Base-by-base conservation (phyloP, 2,797 vertebrate species). In the Poliocrania exsul region DNA sequence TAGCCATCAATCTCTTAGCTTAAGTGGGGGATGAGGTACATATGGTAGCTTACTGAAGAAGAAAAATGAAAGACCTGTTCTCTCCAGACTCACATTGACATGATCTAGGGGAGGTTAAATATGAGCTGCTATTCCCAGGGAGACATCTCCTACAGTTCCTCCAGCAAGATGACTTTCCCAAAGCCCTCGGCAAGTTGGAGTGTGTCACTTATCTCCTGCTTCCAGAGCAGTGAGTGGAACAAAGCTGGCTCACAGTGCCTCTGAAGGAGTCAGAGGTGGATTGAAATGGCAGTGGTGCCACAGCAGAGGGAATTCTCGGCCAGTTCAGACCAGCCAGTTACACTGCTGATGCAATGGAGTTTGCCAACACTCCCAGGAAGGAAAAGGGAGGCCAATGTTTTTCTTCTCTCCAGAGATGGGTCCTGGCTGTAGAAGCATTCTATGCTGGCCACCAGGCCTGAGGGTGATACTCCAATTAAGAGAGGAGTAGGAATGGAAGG, bases 1-100 rank as follows among this genome's bases (percentile, higher is more conserved):
- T 97, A 96, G 87, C 91, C 90, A 97, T 97, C 96, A 96, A 96
- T 98, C 97, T 97, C 92, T 77, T 94, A 81, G 91, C 85, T 94
- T 95, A 97, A 98, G 88, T 83, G 69, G 95, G 91, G 94, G 93
- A 97, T 95, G 92, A 82, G 92, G 96, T 97, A 88, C 95, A 94
- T 98, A 97, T 97, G 97, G 96, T 96, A 92, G 86, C 95, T 94
- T 86, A 86, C 77, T 3, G 81, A 94, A 92, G 90, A 96, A 97
- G 95, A 97, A 95, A 97, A 98, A 97, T 94, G 96, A 97, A 95
- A 94, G 96, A 95, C 83, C 95, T 82, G 80, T 31, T 87, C 93
- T 78, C 86, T 94, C 81, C 78, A 90, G 86, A 92, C 90, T 96
- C 92, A 87, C 96, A 87, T 57, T 91, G 92, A 96, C 88, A 92